Percentiles rank a stretch among this genome's conserved stretches.
Conservation (phyloP, 1,140 invertebrate species). For the Drosophila eugracilis region DNA sequence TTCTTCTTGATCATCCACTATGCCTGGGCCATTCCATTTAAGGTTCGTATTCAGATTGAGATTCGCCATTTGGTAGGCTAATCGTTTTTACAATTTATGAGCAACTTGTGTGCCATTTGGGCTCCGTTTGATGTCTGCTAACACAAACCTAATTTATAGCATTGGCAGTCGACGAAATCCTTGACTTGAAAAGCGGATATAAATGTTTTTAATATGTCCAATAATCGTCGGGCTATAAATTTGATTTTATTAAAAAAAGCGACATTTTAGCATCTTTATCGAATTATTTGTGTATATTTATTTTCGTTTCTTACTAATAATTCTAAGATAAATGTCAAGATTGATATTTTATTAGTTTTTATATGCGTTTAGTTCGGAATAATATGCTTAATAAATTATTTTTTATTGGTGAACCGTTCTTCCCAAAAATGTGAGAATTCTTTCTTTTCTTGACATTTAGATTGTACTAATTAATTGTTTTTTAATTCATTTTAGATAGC, state of each 20-base stretch:
- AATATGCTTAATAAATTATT: background rate
- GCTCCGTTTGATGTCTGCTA: slow-evolving; percentile 30
- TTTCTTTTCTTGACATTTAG: too few species aligned
- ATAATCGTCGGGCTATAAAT: slow-evolving; percentile 61
- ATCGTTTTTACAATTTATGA: slow-evolving; percentile 65
- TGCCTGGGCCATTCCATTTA: slow-evolving; percentile 93
- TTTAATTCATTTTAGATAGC: slow-evolving; percentile 87
- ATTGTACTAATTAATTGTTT: too few species aligned
- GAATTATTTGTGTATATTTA: slow-evolving; percentile 37
- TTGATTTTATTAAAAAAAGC: slow-evolving; percentile 56
- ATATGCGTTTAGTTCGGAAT: background rate
- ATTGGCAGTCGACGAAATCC: slow-evolving; percentile 31
- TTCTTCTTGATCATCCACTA: slow-evolving; percentile 94
- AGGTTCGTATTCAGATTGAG: slow-evolving; percentile 86
- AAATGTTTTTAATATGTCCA: slow-evolving; percentile 54
- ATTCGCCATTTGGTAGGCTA: slow-evolving; percentile 14
- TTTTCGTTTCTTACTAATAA: background rate
- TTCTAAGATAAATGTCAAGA: background rate
- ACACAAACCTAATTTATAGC: slow-evolving; percentile 61
- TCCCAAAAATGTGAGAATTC: too few species aligned
- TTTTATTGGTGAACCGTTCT: background rate
- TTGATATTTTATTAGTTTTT: background rate
- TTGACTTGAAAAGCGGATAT: slow-evolving; percentile 6
- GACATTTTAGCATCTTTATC: slow-evolving; percentile 30
- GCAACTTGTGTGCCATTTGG: slow-evolving; percentile 71